phyloP scores from a whole-genome alignment of 2,888 invertebrate genomes.

The Dicycla oo region DNA sequence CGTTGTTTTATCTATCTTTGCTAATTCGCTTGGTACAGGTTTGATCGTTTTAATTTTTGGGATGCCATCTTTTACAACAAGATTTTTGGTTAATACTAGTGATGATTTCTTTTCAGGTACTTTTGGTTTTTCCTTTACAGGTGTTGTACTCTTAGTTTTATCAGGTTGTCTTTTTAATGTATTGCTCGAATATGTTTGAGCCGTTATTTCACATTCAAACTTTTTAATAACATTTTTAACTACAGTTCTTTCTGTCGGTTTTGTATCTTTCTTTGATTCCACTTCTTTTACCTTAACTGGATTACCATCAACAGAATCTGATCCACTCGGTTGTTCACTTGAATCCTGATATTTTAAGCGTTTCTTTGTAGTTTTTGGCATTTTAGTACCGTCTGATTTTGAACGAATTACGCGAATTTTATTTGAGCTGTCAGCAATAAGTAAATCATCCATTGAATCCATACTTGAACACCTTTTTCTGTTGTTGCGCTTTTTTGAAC shows the following conservation, averaged over 20 bases:
- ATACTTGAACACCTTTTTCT: slow-evolving; percentile 88
- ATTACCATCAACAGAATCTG: slow-evolving; percentile 84
- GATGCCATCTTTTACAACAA: slow-evolving; percentile 88
- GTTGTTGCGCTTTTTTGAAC: slow-evolving; percentile 86
- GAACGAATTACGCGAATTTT: slow-evolving; percentile 85
- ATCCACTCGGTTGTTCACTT: slow-evolving; percentile 81
- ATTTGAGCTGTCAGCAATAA: slow-evolving; percentile 75
- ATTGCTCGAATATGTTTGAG: slow-evolving; percentile 76
- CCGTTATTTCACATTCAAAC: slow-evolving; percentile 87
- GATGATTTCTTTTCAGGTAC: slow-evolving; percentile 91
- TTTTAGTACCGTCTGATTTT: slow-evolving; percentile 87
- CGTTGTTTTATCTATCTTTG: slow-evolving; percentile 67
- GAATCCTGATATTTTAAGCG: slow-evolving; percentile 81
- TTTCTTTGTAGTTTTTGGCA: slow-evolving; percentile 84
- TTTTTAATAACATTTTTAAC: slow-evolving; percentile 87
- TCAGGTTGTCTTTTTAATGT: slow-evolving; percentile 84
- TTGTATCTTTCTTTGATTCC: slow-evolving; percentile 67
- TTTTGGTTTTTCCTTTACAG: slow-evolving; percentile 89
- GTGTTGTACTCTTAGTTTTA: slow-evolving; percentile 74
- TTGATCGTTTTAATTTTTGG: slow-evolving; percentile 88
- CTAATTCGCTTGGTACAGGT: slow-evolving; percentile 70
- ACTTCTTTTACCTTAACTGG: slow-evolving; percentile 71
- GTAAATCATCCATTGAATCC: slow-evolving; percentile 85
- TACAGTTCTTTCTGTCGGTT: slow-evolving; percentile 74
- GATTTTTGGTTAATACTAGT: slow-evolving; percentile 88